Evolutionary conservation across 1,140 invertebrate genomes (phyloP), one percentile per base, ranked within the genome.

Genomic region (Sycobia sp.): DNA sequence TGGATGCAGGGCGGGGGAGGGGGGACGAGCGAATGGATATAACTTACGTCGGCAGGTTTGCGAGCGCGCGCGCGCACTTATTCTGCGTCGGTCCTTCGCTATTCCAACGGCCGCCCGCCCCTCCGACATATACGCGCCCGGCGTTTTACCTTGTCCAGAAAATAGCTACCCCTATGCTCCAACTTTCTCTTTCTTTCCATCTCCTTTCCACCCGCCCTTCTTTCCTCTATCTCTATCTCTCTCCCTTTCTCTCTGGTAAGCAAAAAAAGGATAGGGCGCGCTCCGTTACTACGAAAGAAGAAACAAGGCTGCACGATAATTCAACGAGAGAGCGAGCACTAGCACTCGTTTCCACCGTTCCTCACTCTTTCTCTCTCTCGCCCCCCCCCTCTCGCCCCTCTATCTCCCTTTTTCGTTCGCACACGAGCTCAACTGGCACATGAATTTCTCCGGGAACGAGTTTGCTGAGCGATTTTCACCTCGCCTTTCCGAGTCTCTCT

Each of bases 291-390:
- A 29, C 59, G 55, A 64, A 71, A 66, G 67, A 65, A 65, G 67
- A 69, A 71, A 70, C 59, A 71, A 71, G 67, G 65, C 59, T 38
- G 44, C 29, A 54, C 67, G 68, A 74, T 73, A 73, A 74, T 71
- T 74, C 67, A 69, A 36, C 34, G 11, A 23, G 22, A 47, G 63
- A 38, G 49, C 57, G 44, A 55, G 61, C 60, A 60, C 41, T 60
- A 58, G 59, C 46, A 59, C 32, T 9, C 22, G 11, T 20, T 27
- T 43, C 50, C 61, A 59, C 36, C 0, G 38, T n/a, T n/a, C n/a
- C 44, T 23, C n/a, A 3, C 16, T 43, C 41, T 5, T n/a, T n/a
- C 14, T n/a, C 36, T n/a, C 14, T 7, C 14, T 39, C 36, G 8
- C 36, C 14, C 14, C 14, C 18, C 20, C 20, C n/a, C 14, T n/a